phyloP scores from a whole-genome alignment of 2,888 invertebrate genomes.

The Ferdinandea cuprea region DNA sequence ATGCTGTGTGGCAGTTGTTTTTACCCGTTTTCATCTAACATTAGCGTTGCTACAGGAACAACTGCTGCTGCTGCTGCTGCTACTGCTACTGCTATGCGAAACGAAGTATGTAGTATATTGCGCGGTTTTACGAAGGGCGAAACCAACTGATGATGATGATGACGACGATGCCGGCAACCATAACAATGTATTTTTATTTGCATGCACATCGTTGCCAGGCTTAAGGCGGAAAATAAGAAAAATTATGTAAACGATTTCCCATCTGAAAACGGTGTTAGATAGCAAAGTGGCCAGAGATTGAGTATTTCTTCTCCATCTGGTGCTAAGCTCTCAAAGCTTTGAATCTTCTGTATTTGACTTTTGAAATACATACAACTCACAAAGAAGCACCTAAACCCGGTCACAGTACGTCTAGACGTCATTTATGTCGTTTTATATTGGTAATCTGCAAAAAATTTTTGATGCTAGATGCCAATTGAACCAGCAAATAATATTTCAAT shows the following conservation, averaged over 20 bases:
- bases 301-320: no score
- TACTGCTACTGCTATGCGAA: constrained; percentile 44
- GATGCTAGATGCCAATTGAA: no score
- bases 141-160: constrained; percentile 62
- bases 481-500: no score
- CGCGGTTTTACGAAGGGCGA: constrained; percentile 58
- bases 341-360: no score
- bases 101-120: constrained; percentile 20
- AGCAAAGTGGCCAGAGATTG: no score
- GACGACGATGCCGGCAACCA: constrained; percentile 55
- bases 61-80: constrained; percentile 55
- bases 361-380: no score
- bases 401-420: no score
- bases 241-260: constrained; percentile 52
- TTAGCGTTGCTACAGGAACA: constrained; percentile 58
- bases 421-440: no score
- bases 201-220: constrained; percentile 67
- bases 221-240: constrained; percentile 56
- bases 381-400: no score
- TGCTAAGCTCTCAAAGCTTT: no score
- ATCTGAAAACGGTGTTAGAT: no score
- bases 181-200: constrained; percentile 67
- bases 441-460: no score
- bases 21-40: constrained; percentile 25
- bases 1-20: constrained; percentile 44